These are phyloP conservation scores for Frankliniella fusca DNA, from an alignment of 2,888 invertebrate species.

Conservation along the genomic window DNA sequence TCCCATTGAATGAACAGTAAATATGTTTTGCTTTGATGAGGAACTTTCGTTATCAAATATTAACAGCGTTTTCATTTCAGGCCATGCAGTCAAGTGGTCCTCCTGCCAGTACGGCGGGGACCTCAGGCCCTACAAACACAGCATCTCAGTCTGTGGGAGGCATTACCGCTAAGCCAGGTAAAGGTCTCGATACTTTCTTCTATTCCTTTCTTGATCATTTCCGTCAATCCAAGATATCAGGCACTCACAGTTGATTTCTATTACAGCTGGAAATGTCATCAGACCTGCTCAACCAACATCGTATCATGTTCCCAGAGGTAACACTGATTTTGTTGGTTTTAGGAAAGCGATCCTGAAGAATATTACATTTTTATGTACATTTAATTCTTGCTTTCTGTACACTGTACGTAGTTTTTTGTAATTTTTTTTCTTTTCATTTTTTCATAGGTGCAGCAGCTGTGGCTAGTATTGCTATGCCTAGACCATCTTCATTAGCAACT, in stretches of 20 bases:
- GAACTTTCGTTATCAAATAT: background rate
- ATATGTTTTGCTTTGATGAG: background rate
- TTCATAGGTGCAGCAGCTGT: conserved; percentile 63
- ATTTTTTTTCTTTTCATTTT: background rate
- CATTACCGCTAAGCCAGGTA: background rate
- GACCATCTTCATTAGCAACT: conserved; percentile 57
- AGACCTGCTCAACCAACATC: conserved; percentile 1
- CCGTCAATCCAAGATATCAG: too few species aligned
- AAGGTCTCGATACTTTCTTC: background rate
- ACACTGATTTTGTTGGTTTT: background rate
- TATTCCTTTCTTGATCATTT: too few species aligned
- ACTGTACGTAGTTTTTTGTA: background rate
- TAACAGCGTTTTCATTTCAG: background rate
- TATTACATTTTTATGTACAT: background rate
- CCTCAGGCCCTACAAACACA: background rate
- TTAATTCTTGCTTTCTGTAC: background rate
- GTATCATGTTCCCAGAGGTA: background rate
- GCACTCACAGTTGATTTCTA: background rate
- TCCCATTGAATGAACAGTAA: background rate
- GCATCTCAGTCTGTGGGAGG: background rate
- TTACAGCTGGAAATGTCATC: conserved; percentile 5
- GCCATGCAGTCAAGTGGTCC: conserved; percentile 5
- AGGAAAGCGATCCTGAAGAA: too few species aligned
- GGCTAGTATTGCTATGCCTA: conserved; percentile 67
- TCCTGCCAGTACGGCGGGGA: background rate